These are phyloP conservation scores for Pimpla rufipes DNA, from an alignment of 2,888 invertebrate genomes.

Conservation along the genomic window DNA sequence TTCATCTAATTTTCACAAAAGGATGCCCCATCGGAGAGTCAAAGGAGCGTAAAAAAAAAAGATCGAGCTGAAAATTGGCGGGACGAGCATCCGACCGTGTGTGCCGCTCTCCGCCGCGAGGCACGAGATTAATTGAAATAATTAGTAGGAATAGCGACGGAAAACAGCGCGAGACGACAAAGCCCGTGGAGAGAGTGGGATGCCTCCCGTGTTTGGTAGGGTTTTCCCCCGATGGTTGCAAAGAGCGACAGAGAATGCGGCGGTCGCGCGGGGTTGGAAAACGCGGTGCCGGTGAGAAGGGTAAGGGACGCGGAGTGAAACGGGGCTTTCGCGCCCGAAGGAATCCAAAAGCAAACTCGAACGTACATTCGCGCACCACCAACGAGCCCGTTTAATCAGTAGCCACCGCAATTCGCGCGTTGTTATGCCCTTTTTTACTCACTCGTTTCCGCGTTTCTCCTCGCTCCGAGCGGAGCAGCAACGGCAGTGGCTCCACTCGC, in stretches of 20 bases:
- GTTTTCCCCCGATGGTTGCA: constrained; percentile 12
- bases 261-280: neutral
- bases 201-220: neutral
- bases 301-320: constrained; percentile 18
- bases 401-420: constrained; percentile 60
- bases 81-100: constrained; percentile 42
- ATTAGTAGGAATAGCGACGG: constrained; percentile 61
- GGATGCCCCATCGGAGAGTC: constrained; percentile 1
- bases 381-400: constrained; percentile 68
- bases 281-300: constrained; percentile 16
- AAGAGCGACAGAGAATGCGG: constrained; percentile 26
- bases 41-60: constrained; percentile 28
- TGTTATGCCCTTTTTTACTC: constrained; percentile 59
- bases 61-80: constrained; percentile 50
- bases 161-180: constrained; percentile 10
- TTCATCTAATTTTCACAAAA: constrained; percentile 9
- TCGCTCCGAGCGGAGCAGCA: constrained; percentile 2
- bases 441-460: constrained; percentile 18
- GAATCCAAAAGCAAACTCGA: constrained; percentile 64
- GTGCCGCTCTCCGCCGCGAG: constrained; percentile 9
- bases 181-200: neutral
- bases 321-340: constrained; percentile 54
- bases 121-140: constrained; percentile 67
- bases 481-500: constrained; percentile 1
- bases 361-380: constrained; percentile 50